Base-by-base conservation (phyloP, 2,113 vertebrate genomes). In the Melospiza melodia region DNA sequence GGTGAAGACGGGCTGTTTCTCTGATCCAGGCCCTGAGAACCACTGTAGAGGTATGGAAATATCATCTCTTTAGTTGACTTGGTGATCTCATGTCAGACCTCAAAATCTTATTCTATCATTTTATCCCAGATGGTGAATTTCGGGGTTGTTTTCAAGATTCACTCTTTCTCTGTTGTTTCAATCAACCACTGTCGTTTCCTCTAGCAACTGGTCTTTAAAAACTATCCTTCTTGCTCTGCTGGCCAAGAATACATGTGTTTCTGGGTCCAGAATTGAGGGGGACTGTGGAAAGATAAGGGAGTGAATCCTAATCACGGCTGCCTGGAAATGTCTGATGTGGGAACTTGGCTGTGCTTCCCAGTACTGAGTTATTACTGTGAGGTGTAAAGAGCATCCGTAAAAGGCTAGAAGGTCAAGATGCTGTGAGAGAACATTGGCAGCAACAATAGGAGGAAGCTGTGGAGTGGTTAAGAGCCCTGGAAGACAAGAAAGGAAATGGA, bases 231-330 rank as follows among this genome's bases (percentile, higher is more conserved):
- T 62, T 82, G 19, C 23, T 12, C 28, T 65, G 4, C 20, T 72
- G 33, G 23, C 18, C 19, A 27, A 39, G 46, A 73, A 37, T 17
- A 23, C 1, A 1, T 1, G 0, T 23, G 6, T 57, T 68, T 66
- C 30, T 87, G 61, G 22, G 10, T 37, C 25, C 37, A 76, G 30
- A 49, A 74, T 41, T 23, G 12, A 25, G 31, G 12, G 44, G 25
- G 8, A 33, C 17, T 65, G 10, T 0, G 2, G 31, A 28, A 2
- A 2, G 7, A 28, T 22, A 12, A 65, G 67, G 13, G 14, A 54
- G 6, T 2, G 3, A 61, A 48, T 66, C 8, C 31, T 11, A 21
- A 17, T 39, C 37, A 73, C 25, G 43, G 10, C 28, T 27, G 51
- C 33, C 59, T 67, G 30, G 14, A 11, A n/a, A 66, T 9, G 15